Evolutionary conservation across 37 sponge, comb jelly and placozoan genomes (phyloP).

Genomic region (Ephydatia muelleri): DNA sequence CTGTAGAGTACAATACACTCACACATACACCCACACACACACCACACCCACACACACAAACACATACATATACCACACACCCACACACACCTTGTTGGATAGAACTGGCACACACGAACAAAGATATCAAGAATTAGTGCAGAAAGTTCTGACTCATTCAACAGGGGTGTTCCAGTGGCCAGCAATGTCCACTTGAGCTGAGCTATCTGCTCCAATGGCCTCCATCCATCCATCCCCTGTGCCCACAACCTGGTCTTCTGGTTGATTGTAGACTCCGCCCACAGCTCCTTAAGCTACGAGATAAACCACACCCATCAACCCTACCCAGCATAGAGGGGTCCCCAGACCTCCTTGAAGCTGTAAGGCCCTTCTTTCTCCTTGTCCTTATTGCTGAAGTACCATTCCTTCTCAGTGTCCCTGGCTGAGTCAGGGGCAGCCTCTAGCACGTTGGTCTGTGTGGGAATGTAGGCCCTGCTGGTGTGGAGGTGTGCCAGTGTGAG

Average conservation of each 20-base stretch:
- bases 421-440: slow-evolving; percentile 83
- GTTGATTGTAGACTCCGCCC: slow-evolving; percentile 69
- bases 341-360: slow-evolving; percentile 83
- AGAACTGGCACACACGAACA: slow-evolving; percentile 82
- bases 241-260: slow-evolving; percentile 92
- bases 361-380: slow-evolving; percentile 95
- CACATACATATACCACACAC: not conserved
- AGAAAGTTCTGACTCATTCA: slow-evolving; percentile 95
- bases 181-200: slow-evolving; percentile 96
- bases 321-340: too few relatives aligned
- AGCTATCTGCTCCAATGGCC: slow-evolving; percentile 80
- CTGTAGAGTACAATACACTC: too few relatives aligned
- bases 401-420: slow-evolving; percentile 88
- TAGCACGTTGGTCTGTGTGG: slow-evolving; percentile 80
- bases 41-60: too few relatives aligned
- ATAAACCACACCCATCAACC: too few relatives aligned
- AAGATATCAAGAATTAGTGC: slow-evolving; percentile 84
- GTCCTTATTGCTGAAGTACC: slow-evolving; percentile 97
- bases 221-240: slow-evolving; percentile 99
- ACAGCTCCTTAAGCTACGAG: slow-evolving; percentile 91
- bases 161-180: slow-evolving; percentile 83
- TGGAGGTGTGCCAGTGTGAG: slow-evolving; percentile 94
- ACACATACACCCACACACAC: too few relatives aligned
- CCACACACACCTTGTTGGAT: slow-evolving; percentile 71
- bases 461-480: slow-evolving; percentile 89